Evolutionary conservation across 23 tunicate genomes (phyloP), one percentile per base, ranked within the genome.

Genomic region (Pegea sp.): DNA sequence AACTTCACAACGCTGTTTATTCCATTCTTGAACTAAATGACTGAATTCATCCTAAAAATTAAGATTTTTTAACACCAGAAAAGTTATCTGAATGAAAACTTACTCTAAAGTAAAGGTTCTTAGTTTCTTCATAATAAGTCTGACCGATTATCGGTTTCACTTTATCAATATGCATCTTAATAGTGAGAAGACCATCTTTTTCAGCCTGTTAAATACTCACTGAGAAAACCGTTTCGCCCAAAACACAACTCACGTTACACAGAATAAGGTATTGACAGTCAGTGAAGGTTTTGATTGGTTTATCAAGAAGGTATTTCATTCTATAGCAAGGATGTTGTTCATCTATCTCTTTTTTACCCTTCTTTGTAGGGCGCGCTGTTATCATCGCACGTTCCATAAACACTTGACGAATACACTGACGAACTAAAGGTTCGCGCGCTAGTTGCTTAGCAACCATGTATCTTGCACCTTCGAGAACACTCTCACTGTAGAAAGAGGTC

Each of bases 401-500:
- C 3, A 69, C 65, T 34, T 91, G 91, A 5, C 99, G 76, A 28
- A 91, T 77, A 49, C 81, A 67, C 62, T 91, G 91, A 4, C 93
- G 78, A 6, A 91, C 87, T 26, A 79, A 65, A 1, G 99, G 99
- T 60, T 91, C 99, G 22, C 77, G 44, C 13, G 99, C 99, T 33
- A 91, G 60, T 53, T 91, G 93, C 78, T 67, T 74, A 20, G 99
- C 99, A 46, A 81, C 86, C 93, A 91, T 78, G 66, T 72, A 91
- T 13, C 93, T 56, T 0, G 93, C 77, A 2, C 93, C 99, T 34
- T 78, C 81, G 49, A 91, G 34, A 0, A 91, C 99, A 26, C 60
- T 74, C 30, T 91, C 93, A 25, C 93, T 81, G 67, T 55, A 18
- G 21, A 33, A 55, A 24, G 34, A 49, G n/a, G 46, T 38, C 11